Evolutionary conservation across 2,888 invertebrate genomes (phyloP).

Genomic region (Drosophila setosimentum): DNA sequence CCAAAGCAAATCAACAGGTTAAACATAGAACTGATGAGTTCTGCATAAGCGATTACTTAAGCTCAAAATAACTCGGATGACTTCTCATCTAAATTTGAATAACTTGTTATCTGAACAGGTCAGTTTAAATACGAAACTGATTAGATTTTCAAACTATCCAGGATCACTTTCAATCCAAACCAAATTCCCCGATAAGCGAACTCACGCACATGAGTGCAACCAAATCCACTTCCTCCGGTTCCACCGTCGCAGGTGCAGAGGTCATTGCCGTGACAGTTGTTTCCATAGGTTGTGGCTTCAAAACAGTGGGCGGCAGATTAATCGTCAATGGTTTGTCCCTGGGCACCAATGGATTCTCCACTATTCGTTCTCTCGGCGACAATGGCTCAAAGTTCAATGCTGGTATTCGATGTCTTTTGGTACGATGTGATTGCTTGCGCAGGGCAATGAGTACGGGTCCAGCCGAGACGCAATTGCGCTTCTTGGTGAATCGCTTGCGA

Average conservation of each 20-base stretch:
- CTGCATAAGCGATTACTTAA: neutral
- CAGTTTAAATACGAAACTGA: neutral
- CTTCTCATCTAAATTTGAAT: neutral
- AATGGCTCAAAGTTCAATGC: slow-evolving; percentile 64
- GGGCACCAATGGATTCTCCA: slow-evolving; percentile 67
- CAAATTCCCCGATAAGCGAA: neutral
- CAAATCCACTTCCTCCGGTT: slow-evolving; percentile 58
- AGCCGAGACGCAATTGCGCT: slow-evolving; percentile 83
- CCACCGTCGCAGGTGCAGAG: slow-evolving; percentile 1
- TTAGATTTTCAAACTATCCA: neutral
- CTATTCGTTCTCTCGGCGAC: slow-evolving; percentile 59
- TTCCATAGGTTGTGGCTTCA: slow-evolving; percentile 17
- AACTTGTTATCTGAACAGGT: neutral
- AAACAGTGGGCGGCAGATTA: slow-evolving; percentile 27
- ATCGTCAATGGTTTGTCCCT: slow-evolving; percentile 70
- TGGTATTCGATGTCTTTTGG: slow-evolving; percentile 36
- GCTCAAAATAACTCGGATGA: neutral
- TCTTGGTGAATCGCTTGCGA: slow-evolving; percentile 79
- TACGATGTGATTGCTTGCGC: slow-evolving; percentile 63
- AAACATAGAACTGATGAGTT: neutral
- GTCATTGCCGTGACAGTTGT: neutral
- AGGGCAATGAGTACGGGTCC: slow-evolving; percentile 82
- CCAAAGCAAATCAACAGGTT: neutral
- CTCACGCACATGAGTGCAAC: slow-evolving; percentile 76
- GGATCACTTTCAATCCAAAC: neutral